Conservation (phyloP, 2,113 vertebrate species). For the Paradoxurus hermaphroditus region DNA sequence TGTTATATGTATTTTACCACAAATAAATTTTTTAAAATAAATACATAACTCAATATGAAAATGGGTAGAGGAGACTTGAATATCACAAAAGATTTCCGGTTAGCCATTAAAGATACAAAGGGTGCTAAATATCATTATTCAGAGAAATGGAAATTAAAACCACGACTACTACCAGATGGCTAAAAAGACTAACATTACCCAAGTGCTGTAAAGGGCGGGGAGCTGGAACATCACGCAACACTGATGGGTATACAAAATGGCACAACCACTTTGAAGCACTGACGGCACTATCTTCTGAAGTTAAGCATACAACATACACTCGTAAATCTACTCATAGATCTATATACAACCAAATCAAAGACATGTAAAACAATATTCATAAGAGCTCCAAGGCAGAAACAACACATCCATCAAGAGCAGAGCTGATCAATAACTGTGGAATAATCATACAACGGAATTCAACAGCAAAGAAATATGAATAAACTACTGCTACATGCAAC, state of each 20-base stretch:
- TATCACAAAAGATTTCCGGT: neutral
- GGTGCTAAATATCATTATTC: neutral
- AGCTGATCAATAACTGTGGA: neutral
- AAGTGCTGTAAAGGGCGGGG: neutral
- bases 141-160: slow-evolving; percentile 14
- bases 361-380: neutral
- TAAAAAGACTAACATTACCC: neutral
- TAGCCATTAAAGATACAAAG: neutral
- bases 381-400: neutral
- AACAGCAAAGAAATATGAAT: neutral
- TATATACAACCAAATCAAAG: neutral
- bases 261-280: neutral
- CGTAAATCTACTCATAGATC: neutral
- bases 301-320: neutral
- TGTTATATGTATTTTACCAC: neutral
- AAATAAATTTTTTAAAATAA: neutral
- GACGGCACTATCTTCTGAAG: neutral
- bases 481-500: neutral
- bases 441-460: neutral
- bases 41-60: neutral
- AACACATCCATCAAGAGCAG: neutral
- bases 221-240: neutral
- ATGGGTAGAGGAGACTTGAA: neutral
- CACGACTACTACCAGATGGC: neutral
- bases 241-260: neutral